These are phyloP conservation scores for Atherinomorus stipes DNA, from an alignment of 2,113 vertebrate species.

Conservation along the genomic window DNA sequence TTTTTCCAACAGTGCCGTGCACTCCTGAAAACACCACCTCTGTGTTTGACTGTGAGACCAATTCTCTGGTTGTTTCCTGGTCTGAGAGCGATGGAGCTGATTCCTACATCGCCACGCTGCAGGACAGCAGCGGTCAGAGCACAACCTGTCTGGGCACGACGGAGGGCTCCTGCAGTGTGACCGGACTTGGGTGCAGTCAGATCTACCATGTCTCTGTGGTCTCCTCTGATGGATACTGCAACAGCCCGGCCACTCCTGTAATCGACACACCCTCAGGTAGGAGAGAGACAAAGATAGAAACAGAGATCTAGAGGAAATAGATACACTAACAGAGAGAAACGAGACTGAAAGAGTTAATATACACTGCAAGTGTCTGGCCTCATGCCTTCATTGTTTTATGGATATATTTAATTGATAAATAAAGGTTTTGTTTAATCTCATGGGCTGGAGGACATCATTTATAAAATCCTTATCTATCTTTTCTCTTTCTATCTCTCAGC, in stretches of 20 bases:
- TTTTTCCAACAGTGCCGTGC: constrained; percentile 79
- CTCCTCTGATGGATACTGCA: constrained; percentile 79
- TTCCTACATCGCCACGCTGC: constrained; percentile 73
- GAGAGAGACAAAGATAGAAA: not conserved
- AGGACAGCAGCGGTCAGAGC: constrained; percentile 61
- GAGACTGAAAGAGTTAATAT: not conserved
- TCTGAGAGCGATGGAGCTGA: constrained; percentile 71
- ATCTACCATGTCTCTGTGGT: constrained; percentile 76
- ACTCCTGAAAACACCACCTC: constrained; percentile 62
- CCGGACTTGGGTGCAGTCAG: constrained; percentile 75
- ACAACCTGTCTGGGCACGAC: constrained; percentile 75
- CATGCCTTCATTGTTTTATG: not conserved
- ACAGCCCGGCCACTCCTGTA: constrained; percentile 63
- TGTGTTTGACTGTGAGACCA: constrained; percentile 64
- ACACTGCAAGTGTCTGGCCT: not conserved
- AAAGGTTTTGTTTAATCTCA: too few relatives aligned
- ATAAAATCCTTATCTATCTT: not conserved
- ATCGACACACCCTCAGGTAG: constrained; percentile 73
- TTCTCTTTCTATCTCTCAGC: constrained; percentile 55
- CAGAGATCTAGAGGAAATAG: not conserved
- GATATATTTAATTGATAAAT: too few relatives aligned
- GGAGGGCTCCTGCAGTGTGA: constrained; percentile 71
- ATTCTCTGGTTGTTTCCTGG: constrained; percentile 76
- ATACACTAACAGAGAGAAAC: not conserved
- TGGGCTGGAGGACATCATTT: too few relatives aligned